These are phyloP conservation scores for Acanthosepion pharaonis DNA, from an alignment of 2,888 invertebrate genomes.

Conservation along the genomic window DNA sequence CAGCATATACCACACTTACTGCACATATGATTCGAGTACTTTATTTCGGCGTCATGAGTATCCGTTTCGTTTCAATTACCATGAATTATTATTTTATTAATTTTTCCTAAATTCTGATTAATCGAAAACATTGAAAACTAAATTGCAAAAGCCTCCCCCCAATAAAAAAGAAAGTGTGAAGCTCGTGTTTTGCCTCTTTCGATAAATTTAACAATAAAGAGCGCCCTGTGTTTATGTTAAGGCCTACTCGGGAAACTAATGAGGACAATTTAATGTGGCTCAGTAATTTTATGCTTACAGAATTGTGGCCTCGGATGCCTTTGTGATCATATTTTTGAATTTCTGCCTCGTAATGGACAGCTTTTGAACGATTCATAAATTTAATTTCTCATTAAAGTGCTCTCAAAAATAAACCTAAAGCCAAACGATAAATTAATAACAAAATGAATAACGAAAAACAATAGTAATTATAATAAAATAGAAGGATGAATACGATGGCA, in stretches of 20 bases:
- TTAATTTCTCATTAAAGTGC: constrained; percentile 33
- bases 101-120: not conserved
- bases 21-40: not conserved
- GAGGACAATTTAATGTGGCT: not conserved
- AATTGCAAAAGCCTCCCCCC: not conserved
- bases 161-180: not conserved
- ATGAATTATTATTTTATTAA: not conserved
- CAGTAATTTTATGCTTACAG: constrained; percentile 21
- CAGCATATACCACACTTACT: not conserved
- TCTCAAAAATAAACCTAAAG: not conserved
- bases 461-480: not conserved
- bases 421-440: not conserved
- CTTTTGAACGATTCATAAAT: constrained; percentile 25
- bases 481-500: not conserved
- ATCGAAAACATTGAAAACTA: constrained; percentile 6
- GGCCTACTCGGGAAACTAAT: not conserved
- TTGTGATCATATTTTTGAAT: not conserved
- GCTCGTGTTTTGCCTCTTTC: not conserved
- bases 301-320: not conserved
- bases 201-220: constrained; percentile 18
- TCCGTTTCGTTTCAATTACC: not conserved
- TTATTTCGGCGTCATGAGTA: not conserved
- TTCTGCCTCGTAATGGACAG: not conserved
- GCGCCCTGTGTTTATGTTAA: not conserved
- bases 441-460: not conserved